phyloP scores from a whole-genome alignment of 2,888 invertebrate species.

The Ceramica pisi region DNA sequence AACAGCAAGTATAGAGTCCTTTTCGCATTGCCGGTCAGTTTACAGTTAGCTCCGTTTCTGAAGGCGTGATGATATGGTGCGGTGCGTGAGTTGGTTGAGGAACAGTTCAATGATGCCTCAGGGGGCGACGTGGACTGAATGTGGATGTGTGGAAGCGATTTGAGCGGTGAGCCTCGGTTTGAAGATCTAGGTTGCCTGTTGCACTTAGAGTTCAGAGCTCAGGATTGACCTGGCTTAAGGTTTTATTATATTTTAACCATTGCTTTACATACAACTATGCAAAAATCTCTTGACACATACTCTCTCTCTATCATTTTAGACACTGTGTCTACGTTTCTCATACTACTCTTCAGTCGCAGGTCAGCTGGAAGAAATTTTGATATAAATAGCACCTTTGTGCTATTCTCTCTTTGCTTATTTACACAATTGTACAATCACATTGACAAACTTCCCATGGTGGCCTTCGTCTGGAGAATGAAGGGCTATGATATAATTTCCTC shows the following conservation, averaged over 20 bases:
- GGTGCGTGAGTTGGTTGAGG: conserved; percentile 76
- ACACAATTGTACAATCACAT: no score
- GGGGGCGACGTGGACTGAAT: conserved; percentile 71
- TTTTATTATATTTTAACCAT: not conserved
- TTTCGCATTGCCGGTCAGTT: conserved; percentile 74
- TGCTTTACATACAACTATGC: not conserved
- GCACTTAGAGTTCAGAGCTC: not conserved
- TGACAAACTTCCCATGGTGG: no score
- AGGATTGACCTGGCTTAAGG: no score
- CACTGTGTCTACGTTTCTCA: no score
- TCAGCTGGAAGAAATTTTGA: no score
- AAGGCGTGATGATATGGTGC: conserved; percentile 73
- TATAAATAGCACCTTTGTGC: no score
- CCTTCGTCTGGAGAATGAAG: no score
- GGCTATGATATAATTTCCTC: no score
- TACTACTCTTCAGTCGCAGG: no score
- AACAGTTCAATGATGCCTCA: conserved; percentile 68
- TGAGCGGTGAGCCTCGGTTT: conserved; percentile 17
- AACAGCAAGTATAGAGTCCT: conserved; percentile 74
- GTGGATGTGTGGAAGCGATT: conserved; percentile 28
- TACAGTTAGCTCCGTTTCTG: conserved; percentile 82
- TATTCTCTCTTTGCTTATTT: no score
- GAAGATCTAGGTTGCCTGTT: conserved; percentile 23
- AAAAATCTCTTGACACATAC: no score
- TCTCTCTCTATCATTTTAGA: no score